Evolutionary conservation across 2,888 invertebrate genomes (phyloP).

Genomic region (Dryobota labecula): DNA sequence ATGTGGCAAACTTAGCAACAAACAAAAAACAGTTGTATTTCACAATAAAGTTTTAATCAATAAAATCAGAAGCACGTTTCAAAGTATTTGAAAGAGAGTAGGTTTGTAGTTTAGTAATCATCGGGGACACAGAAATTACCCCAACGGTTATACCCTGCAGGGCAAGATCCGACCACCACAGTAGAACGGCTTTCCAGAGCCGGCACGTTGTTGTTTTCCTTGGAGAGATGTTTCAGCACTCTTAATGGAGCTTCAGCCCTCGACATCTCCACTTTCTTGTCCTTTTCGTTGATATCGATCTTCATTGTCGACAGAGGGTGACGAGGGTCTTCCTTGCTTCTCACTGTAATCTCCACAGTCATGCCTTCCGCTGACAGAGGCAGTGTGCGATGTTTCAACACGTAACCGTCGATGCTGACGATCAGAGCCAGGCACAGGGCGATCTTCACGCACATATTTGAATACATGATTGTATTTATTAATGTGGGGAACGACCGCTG

Average conservation of each 20-base stretch:
- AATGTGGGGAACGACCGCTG: slow-evolving; percentile 40
- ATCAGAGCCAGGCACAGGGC: slow-evolving; percentile 58
- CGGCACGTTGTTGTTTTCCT: slow-evolving; percentile 6
- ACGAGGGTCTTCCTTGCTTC: slow-evolving; percentile 39
- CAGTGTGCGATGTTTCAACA: slow-evolving; percentile 48
- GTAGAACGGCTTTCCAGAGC: slow-evolving; percentile 32
- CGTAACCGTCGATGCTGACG: slow-evolving; percentile 57
- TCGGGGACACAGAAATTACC: too few species aligned
- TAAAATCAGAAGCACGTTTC: too few species aligned
- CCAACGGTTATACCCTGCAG: too few species aligned
- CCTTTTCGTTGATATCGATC: slow-evolving; percentile 50
- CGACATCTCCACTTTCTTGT: slow-evolving; percentile 41
- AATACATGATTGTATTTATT: slow-evolving; percentile 60
- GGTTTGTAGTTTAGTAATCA: too few species aligned
- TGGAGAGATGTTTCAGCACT: background rate
- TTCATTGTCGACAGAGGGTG: slow-evolving; percentile 50
- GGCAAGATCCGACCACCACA: too few species aligned
- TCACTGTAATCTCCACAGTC: slow-evolving; percentile 62
- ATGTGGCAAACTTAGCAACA: background rate
- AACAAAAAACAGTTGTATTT: too few species aligned
- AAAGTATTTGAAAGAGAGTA: too few species aligned
- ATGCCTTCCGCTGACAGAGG: slow-evolving; percentile 61
- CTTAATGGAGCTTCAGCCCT: slow-evolving; percentile 21
- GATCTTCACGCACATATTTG: slow-evolving; percentile 59
- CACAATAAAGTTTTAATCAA: too few species aligned